Percentiles rank a stretch among this genome's conserved stretches.
Evolutionary conservation across 2,113 vertebrate species (phyloP).

Genomic region (Ceuthmochares aereus): DNA sequence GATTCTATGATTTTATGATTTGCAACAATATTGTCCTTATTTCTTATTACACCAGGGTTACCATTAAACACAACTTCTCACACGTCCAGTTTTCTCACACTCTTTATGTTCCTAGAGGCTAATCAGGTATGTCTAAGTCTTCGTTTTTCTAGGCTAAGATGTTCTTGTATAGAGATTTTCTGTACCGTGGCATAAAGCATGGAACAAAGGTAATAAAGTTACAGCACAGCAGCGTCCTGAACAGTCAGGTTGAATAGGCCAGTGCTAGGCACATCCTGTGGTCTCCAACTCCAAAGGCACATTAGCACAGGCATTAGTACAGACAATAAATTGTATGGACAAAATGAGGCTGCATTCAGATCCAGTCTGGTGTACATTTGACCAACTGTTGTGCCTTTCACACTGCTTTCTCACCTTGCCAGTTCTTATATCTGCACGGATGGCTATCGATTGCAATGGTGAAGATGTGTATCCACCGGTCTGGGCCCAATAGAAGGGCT

Average conservation of each 20-base stretch:
- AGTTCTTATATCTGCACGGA: accelerated
- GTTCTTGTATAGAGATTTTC: accelerated
- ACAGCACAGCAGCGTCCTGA: background rate
- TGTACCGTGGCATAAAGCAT: background rate
- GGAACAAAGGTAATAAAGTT: background rate
- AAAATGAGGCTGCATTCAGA: background rate
- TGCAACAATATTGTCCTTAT: background rate
- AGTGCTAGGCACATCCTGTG: accelerated
- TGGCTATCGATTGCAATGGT: accelerated
- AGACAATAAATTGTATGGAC: background rate
- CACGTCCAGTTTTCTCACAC: background rate
- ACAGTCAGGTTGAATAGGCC: too few species aligned
- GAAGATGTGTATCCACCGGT: background rate
- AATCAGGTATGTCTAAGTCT: background rate
- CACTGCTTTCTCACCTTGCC: background rate
- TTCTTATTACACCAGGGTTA: background rate
- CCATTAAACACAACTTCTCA: background rate
- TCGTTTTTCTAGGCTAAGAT: background rate
- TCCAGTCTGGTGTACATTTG: background rate
- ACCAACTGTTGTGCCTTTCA: background rate
- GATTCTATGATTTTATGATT: too few species aligned
- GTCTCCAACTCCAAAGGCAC: background rate
- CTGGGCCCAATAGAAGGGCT: too few species aligned
- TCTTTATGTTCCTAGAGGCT: background rate
- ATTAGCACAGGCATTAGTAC: background rate